A percentile compares a stretch with the other conserved stretches of the same genome.
Conservation (phyloP, 1,140 invertebrate genomes). For the Drosophila pruinosa region DNA sequence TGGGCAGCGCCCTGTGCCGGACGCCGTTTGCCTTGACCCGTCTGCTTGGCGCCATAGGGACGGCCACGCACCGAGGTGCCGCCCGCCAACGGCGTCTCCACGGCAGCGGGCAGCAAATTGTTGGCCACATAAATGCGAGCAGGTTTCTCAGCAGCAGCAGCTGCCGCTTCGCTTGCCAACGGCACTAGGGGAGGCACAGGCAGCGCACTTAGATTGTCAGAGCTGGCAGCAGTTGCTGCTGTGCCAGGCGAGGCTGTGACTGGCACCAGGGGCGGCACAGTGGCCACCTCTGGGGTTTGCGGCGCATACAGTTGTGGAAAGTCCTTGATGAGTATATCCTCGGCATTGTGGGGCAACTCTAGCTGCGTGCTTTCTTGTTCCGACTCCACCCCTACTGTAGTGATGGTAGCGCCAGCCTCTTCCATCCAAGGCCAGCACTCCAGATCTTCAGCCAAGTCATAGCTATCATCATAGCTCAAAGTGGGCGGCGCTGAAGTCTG, state of each 20-base stretch:
- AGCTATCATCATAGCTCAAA: conserved; percentile 70
- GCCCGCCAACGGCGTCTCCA: conserved; percentile 45
- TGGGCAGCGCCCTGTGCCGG: conserved; percentile 18
- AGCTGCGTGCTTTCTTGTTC: conserved; percentile 26
- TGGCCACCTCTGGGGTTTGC: neutral
- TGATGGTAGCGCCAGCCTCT: conserved; percentile 27
- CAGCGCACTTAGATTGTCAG: conserved; percentile 22
- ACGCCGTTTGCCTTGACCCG: conserved; percentile 48
- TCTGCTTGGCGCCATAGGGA: conserved; percentile 74
- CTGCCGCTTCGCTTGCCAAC: conserved; percentile 24
- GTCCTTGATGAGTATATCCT: conserved; percentile 58
- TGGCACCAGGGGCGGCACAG: conserved; percentile 54
- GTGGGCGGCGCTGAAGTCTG: conserved; percentile 1
- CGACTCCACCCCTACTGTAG: neutral
- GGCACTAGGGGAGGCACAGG: conserved; percentile 63
- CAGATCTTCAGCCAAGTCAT: conserved; percentile 65
- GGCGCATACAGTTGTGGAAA: conserved; percentile 54
- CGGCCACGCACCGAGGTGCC: conserved; percentile 72
- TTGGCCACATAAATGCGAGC: conserved; percentile 80
- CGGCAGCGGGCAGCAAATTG: conserved; percentile 63
- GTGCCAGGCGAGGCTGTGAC: conserved; percentile 36
- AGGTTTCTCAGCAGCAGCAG: conserved; percentile 47
- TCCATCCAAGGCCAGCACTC: conserved; percentile 69
- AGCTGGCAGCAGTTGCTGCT: neutral
- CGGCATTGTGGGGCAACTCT: conserved; percentile 33